Evolutionary conservation across 1,140 invertebrate genomes (phyloP).

Genomic region (Neodiprion pinetum): DNA sequence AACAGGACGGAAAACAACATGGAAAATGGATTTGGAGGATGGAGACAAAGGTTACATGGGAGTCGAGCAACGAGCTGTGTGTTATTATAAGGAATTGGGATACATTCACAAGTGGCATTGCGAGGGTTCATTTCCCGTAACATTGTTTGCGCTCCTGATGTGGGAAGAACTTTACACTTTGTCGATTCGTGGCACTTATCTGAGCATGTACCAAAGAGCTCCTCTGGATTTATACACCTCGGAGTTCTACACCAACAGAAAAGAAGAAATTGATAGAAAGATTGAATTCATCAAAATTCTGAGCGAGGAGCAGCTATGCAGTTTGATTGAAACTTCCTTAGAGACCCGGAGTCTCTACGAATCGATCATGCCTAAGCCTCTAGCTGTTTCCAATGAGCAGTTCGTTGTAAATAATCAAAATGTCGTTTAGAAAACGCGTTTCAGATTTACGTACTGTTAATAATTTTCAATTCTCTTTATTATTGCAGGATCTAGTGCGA

Average conservation of each 20-base stretch:
- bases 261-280: constrained; percentile 64
- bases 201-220: constrained; percentile 69
- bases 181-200: constrained; percentile 70
- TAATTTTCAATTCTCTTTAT: constrained; percentile 28
- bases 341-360: constrained; percentile 52
- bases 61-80: constrained; percentile 48
- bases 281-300: constrained; percentile 56
- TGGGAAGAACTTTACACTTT: constrained; percentile 78
- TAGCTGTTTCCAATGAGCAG: constrained; percentile 58
- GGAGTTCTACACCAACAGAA: constrained; percentile 70
- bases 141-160: constrained; percentile 74
- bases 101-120: constrained; percentile 67
- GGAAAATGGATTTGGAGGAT: constrained; percentile 33
- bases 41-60: constrained; percentile 35
- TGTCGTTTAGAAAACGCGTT: constrained; percentile 21
- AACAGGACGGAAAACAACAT: constrained; percentile 40
- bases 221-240: constrained; percentile 74
- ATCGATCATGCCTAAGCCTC: constrained; percentile 62
- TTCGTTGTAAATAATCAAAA: constrained; percentile 54
- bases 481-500: constrained; percentile 60
- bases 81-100: constrained; percentile 40
- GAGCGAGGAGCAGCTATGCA: constrained; percentile 51
- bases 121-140: constrained; percentile 71
- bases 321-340: constrained; percentile 54
- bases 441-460: constrained; percentile 5